phyloP scores from a whole-genome alignment of 2,888 invertebrate genomes.

The Volucella bombylans region DNA sequence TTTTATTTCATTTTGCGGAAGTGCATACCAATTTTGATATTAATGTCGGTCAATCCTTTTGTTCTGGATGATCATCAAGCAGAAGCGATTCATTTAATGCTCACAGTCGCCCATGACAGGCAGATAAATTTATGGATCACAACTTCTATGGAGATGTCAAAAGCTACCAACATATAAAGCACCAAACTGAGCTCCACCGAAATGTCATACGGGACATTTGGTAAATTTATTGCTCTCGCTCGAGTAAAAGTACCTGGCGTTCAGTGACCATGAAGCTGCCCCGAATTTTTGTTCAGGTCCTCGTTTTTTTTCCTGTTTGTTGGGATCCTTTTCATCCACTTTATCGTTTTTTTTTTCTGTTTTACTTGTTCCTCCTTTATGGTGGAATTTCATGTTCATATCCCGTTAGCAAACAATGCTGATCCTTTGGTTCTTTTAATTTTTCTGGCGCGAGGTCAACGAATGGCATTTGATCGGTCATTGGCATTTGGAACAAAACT shows the following conservation, averaged over 20 bases:
- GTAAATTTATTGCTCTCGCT: not conserved
- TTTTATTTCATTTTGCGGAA: not conserved
- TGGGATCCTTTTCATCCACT: conserved; percentile 7
- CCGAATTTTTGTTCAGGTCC: conserved; percentile 13
- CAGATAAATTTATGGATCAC: too few species aligned
- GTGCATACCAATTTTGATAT: not conserved
- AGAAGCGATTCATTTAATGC: too few species aligned
- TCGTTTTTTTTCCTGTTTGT: not conserved
- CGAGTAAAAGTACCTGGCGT: conserved; percentile 23
- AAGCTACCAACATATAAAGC: too few species aligned
- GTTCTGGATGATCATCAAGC: too few species aligned
- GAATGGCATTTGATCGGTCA: conserved; percentile 29
- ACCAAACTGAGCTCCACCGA: not conserved
- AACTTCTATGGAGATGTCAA: too few species aligned
- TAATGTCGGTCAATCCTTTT: too few species aligned
- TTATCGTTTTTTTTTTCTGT: not conserved
- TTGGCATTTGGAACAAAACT: not conserved
- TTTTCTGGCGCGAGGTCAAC: conserved; percentile 32
- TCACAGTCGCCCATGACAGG: too few species aligned
- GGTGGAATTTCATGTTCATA: conserved; percentile 17
- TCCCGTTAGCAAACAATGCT: conserved; percentile 26
- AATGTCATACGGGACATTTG: not conserved
- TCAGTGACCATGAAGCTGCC: conserved; percentile 44
- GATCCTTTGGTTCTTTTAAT: conserved; percentile 8
- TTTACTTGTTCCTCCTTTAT: not conserved